Base-by-base conservation (phyloP, 2,888 invertebrate species). In the Apamea monoglypha region DNA sequence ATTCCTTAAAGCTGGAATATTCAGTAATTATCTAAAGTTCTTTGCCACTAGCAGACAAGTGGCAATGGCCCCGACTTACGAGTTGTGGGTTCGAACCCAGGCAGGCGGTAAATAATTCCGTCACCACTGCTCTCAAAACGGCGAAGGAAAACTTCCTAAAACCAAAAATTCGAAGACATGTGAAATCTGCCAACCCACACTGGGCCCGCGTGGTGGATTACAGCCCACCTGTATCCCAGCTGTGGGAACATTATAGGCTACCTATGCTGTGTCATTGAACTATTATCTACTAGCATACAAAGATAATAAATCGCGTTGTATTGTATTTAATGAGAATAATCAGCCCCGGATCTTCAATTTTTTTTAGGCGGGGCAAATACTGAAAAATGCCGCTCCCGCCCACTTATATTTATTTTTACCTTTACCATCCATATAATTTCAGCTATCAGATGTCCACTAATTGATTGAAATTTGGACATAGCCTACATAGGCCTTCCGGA, bases 291-390 rank as follows among this genome's bases (percentile, higher is more conserved):
- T 76, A 69, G 44, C 50, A 44, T 50, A 44, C 16, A 63, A 16
- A 64, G 8, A n/a, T 16, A 59, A 69, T 72, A 61, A 61, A 80
- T 66, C 40, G 68, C 36, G 21, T 6, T 44, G 25, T 36, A 29
- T 56, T 29, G 50, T 61, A 59, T 32, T 67, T 47, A 66, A 44
- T 74, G 74, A 64, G 29, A 73, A 79, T 79, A 78, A 66, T 70
- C n/a, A n/a, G n/a, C n/a, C n/a, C n/a, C n/a, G n/a, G n/a, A n/a
- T n/a, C n/a, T n/a, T n/a, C n/a, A n/a, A n/a, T n/a, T n/a, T n/a
- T n/a, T n/a, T n/a, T n/a, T n/a, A n/a, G n/a, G n/a, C n/a, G n/a
- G n/a, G n/a, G n/a, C n/a, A n/a, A n/a, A n/a, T n/a, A n/a, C n/a
- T n/a, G n/a, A n/a, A n/a, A n/a, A n/a, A n/a, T n/a, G n/a, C n/a